phyloP scores from a whole-genome alignment of 2,797 vertebrate genomes.

The Hydrocynus forskahlii region DNA sequence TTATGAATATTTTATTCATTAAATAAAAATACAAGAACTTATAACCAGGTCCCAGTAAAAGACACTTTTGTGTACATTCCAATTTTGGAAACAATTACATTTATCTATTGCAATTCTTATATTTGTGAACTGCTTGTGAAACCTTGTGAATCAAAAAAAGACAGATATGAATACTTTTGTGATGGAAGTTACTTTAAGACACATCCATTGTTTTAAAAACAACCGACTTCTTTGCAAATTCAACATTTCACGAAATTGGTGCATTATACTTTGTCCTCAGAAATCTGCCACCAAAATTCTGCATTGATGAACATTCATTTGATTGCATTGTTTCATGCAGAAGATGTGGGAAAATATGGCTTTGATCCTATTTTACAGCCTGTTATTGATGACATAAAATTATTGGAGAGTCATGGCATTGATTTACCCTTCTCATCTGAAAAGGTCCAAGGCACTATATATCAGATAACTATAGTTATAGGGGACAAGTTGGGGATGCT shows the following conservation, averaged over 20 bases:
- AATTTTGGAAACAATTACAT: constrained; percentile 22
- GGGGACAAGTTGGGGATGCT: no score
- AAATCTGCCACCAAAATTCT: not conserved
- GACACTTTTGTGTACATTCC: constrained; percentile 25
- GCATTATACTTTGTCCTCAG: no score
- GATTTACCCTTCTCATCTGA: no score
- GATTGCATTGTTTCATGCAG: constrained; percentile 27
- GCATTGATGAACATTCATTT: constrained; percentile 39
- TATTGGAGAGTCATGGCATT: no score
- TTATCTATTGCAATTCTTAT: not conserved
- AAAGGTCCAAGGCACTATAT: no score
- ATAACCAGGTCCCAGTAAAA: constrained; percentile 4
- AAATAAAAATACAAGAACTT: constrained; percentile 26
- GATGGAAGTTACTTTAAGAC: constrained; percentile 1
- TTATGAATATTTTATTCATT: no score
- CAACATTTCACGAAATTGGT: not conserved
- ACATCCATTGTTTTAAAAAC: constrained; percentile 12
- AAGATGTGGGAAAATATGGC: not conserved
- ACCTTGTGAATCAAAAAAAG: no score
- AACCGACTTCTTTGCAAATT: not conserved
- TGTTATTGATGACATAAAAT: constrained; percentile 1
- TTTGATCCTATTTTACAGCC: constrained; percentile 36
- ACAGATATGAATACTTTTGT: constrained; percentile 10
- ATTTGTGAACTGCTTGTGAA: no score
- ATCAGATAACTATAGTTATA: no score